Conservation (phyloP, 2,888 invertebrate species). For the Xylophagus ater region DNA sequence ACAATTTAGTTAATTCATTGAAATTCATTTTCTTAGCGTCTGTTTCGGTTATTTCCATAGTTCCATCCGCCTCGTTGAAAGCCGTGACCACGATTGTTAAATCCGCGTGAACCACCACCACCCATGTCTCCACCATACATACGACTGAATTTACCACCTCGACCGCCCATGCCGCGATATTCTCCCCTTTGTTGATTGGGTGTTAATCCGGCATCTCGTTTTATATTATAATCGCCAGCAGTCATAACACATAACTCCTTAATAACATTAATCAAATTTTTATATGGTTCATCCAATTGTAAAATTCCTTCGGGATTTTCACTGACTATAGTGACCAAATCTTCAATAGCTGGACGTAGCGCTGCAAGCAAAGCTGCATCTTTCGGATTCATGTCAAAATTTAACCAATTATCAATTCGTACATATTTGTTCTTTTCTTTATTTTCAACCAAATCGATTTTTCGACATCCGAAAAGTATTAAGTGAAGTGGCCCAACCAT, state of each 20-base stretch:
- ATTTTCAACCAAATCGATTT: constrained; percentile 48
- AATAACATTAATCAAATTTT: constrained; percentile 55
- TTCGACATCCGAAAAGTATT: constrained; percentile 82
- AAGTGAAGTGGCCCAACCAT: constrained; percentile 93
- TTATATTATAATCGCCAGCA: constrained; percentile 61
- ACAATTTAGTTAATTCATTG: too few relatives aligned
- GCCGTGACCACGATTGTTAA: constrained; percentile 5
- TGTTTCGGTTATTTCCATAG: too few relatives aligned
- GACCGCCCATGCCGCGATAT: constrained; percentile 23
- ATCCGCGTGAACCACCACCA: constrained; percentile 9
- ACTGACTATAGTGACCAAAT: constrained; percentile 68
- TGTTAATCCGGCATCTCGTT: constrained; percentile 41
- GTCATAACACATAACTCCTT: constrained; percentile 63
- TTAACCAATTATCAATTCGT: constrained; percentile 88
- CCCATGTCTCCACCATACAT: constrained; percentile 17
- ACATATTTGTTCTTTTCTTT: constrained; percentile 57
- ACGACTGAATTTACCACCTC: constrained; percentile 22
- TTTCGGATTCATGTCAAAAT: constrained; percentile 69
- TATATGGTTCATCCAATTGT: constrained; percentile 33
- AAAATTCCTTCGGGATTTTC: constrained; percentile 66
- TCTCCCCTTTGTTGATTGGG: constrained; percentile 27
- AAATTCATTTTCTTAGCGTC: too few relatives aligned
- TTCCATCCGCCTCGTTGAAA: constrained; percentile 15
- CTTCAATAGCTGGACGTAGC: constrained; percentile 79
- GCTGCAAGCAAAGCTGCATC: constrained; percentile 74